phyloP scores from a whole-genome alignment of 2,888 invertebrate species.

The Trichopoda pennipes region DNA sequence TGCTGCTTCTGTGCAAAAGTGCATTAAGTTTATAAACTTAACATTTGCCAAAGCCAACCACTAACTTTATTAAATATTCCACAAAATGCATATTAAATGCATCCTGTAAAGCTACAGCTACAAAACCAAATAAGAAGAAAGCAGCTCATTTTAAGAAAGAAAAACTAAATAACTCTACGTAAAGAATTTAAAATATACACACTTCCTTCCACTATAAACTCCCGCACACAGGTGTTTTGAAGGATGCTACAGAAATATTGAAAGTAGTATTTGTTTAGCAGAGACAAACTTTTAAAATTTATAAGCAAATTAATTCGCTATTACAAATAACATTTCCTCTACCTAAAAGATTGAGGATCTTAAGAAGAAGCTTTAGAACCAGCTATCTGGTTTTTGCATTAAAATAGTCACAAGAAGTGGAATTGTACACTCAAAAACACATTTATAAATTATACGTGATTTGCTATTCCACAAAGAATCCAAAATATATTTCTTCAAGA shows the following conservation, averaged over 20 bases:
- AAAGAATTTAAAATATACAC: conserved; percentile 49
- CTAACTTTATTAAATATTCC: conserved; percentile 77
- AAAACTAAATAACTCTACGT: conserved; percentile 46
- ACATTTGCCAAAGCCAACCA: conserved; percentile 54
- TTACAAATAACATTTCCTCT: too few species aligned
- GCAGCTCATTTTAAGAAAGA: conserved; percentile 17
- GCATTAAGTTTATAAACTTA: conserved; percentile 66
- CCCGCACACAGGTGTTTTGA: conserved; percentile 48
- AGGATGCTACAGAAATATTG: neutral
- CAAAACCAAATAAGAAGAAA: conserved; percentile 32
- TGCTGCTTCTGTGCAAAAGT: conserved; percentile 39
- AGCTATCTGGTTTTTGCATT: too few species aligned
- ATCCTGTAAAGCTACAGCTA: conserved; percentile 70
- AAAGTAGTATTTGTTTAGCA: neutral
- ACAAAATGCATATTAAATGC: conserved; percentile 79
- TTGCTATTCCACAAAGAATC: too few species aligned
- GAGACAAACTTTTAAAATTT: neutral
- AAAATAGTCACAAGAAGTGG: too few species aligned
- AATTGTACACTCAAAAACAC: too few species aligned
- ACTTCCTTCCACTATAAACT: neutral
- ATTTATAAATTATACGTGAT: too few species aligned
- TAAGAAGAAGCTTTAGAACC: too few species aligned
- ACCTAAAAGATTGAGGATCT: too few species aligned
- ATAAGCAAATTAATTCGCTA: too few species aligned
- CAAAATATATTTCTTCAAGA: too few species aligned